A percentile compares a stretch with the other conserved stretches of the same genome.
These are phyloP conservation scores for Bombus soroeensis DNA, from an alignment of 1,140 invertebrate species.

Conservation along the genomic window DNA sequence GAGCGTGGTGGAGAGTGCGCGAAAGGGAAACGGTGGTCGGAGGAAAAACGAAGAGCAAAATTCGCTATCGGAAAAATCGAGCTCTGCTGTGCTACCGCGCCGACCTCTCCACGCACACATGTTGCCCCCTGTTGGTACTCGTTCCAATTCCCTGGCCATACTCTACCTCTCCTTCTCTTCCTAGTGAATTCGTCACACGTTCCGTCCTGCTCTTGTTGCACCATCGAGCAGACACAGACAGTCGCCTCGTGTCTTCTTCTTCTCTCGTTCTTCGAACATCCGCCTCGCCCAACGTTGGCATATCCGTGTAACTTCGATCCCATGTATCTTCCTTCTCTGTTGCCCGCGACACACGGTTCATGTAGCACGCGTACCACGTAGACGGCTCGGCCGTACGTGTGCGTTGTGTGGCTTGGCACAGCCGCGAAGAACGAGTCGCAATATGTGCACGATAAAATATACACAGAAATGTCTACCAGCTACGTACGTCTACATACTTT, in stretches of 20 bases:
- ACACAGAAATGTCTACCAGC: conserved; percentile 64
- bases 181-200: not conserved
- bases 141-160: not conserved
- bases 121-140: conserved; percentile 16
- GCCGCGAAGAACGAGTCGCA: conserved; percentile 64
- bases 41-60: conserved; percentile 74
- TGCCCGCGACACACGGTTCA: conserved; percentile 27
- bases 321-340: conserved; percentile 45
- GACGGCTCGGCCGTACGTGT: conserved; percentile 3
- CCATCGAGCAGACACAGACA: not conserved
- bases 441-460: conserved; percentile 72
- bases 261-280: not conserved
- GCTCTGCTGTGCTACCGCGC: conserved; percentile 66
- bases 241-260: not conserved
- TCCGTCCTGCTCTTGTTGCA: conserved; percentile 5
- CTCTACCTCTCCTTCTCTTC: conserved; percentile 20
- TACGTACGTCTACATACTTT: conserved; percentile 55
- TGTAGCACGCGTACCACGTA: conserved; percentile 13
- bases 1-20: not conserved
- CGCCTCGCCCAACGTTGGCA: not conserved
- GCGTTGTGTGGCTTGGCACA: conserved; percentile 60
- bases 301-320: conserved; percentile 60
- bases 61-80: conserved; percentile 81
- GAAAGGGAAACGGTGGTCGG: conserved; percentile 50
- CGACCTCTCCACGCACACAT: conserved; percentile 60